These are phyloP conservation scores for Platichthys flesus DNA, from an alignment of 2,113 vertebrate genomes.

Conservation along the genomic window DNA sequence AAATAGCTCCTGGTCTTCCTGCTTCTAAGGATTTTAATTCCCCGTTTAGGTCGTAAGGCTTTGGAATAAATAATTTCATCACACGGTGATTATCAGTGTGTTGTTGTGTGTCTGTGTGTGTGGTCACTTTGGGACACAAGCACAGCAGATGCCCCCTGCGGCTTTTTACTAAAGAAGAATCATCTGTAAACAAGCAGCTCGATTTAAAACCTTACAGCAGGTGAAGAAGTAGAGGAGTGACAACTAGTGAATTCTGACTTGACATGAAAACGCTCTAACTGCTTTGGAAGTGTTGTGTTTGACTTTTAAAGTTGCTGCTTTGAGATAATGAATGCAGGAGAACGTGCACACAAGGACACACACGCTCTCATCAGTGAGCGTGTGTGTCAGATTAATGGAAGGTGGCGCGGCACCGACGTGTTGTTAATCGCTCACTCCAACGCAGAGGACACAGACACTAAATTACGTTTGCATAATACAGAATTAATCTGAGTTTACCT, in stretches of 20 bases:
- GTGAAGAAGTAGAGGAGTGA: too few relatives aligned
- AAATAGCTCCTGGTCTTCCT: conserved; percentile 44
- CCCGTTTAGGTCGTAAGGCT: too few relatives aligned
- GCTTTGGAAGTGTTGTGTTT: too few relatives aligned
- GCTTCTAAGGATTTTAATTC: too few relatives aligned
- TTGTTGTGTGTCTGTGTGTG: not conserved
- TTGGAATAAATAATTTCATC: too few relatives aligned
- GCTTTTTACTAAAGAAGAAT: not conserved
- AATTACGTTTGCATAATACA: conserved; percentile 72
- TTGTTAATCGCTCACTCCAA: conserved; percentile 58
- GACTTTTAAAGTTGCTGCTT: conserved; percentile 8
- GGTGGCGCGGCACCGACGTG: conserved; percentile 5
- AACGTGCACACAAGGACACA: conserved; percentile 20
- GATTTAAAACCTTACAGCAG: too few relatives aligned
- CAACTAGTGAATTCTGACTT: too few relatives aligned
- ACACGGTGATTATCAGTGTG: too few relatives aligned
- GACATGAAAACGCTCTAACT: too few relatives aligned
- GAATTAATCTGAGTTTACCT: conserved; percentile 52
- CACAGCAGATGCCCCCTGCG: not conserved
- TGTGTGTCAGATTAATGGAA: conserved; percentile 45
- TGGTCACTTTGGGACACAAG: conserved; percentile 39
- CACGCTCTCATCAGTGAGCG: conserved; percentile 23
- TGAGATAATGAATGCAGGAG: conserved; percentile 43
- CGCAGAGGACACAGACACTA: conserved; percentile 43
- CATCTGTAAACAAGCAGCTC: too few relatives aligned